These are phyloP conservation scores for Hypotaenidia okinawae DNA, from an alignment of 2,797 vertebrate genomes.

Conservation along the genomic window DNA sequence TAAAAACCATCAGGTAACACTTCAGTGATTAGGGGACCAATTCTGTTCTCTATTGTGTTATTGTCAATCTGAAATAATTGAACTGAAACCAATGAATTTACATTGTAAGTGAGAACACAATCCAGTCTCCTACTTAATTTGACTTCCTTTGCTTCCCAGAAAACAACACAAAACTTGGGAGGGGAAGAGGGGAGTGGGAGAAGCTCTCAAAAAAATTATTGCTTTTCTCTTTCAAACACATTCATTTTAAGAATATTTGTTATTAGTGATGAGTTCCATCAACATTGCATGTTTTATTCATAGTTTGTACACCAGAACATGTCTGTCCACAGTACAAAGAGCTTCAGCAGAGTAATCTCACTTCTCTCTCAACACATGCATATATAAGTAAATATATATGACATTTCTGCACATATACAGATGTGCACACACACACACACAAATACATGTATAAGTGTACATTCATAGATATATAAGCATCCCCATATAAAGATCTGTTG, in stretches of 20 bases:
- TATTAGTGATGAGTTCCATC: neutral
- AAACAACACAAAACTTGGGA: accelerated
- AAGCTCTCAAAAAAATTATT: neutral
- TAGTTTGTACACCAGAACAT: neutral
- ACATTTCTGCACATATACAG: accelerated
- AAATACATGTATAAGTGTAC: neutral
- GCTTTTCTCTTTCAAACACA: neutral
- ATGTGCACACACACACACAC: accelerated
- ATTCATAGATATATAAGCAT: neutral
- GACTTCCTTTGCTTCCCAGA: neutral
- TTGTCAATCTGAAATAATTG: constrained; percentile 34
- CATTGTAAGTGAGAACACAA: neutral
- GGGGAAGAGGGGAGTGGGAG: neutral
- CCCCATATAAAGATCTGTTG: neutral
- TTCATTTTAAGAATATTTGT: neutral
- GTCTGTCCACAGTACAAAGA: neutral
- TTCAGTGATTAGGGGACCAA: constrained; percentile 5
- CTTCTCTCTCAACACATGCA: neutral
- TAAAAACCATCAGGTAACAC: neutral
- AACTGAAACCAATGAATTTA: constrained; percentile 20
- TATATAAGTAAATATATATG: neutral
- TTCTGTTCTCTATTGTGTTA: neutral
- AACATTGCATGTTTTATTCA: neutral
- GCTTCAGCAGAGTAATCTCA: neutral
- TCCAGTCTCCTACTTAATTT: neutral